Conservation (phyloP, 2,113 vertebrate genomes). For the Sminthopsis crassicaudata region DNA sequence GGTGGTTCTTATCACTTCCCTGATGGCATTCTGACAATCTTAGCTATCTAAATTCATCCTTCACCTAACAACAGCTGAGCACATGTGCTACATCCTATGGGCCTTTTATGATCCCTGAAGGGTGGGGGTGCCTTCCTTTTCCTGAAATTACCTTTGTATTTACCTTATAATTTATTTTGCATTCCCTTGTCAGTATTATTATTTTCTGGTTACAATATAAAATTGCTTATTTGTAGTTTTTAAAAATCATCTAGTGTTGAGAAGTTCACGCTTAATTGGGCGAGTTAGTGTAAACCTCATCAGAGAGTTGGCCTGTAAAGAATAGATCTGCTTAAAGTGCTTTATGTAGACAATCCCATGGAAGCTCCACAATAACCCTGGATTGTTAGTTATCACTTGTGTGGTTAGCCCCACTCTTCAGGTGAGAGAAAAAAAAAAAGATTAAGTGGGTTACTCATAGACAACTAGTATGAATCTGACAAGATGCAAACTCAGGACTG, state of each 20-base stretch:
- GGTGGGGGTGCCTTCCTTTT: not conserved
- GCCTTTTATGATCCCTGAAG: no score
- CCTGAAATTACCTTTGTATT: not conserved
- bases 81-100: not conserved
- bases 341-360: not conserved
- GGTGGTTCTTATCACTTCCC: not conserved
- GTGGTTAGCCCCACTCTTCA: not conserved
- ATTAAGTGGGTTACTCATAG: not conserved
- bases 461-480: not conserved
- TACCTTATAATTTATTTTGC: not conserved
- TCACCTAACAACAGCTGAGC: not conserved
- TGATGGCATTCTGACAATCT: not conserved
- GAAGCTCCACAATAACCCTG: not conserved
- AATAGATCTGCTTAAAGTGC: not conserved
- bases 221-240: not conserved
- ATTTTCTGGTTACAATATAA: not conserved
- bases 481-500: not conserved
- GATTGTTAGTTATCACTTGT: rapidly evolving
- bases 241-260: not conserved
- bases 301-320: not conserved
- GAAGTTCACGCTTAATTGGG: no score
- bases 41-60: not conserved
- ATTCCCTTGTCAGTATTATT: not conserved
- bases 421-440: not conserved
- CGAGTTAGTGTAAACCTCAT: not conserved